Evolutionary conservation across 2,888 invertebrate genomes (phyloP), one percentile per base, ranked within the genome.

Genomic region (Ophion ellenae): DNA sequence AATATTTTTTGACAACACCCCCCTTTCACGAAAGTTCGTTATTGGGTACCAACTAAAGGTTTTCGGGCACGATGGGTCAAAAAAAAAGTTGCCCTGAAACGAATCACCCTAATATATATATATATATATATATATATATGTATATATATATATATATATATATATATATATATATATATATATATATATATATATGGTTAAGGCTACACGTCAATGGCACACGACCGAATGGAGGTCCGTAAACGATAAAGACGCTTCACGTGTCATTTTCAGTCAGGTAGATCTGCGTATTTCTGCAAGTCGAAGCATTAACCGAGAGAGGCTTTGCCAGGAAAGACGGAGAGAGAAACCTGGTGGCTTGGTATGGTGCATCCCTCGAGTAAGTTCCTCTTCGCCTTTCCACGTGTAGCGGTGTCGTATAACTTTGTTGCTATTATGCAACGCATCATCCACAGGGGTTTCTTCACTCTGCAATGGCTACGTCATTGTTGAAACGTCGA

Each of bases 191-290:
- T 24, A 24, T 24, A 24, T 24, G 14, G 47, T 64, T 69, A n/a
- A 45, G 14, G 24, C 53, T 28, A 17, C 24, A 28, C 40, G 17
- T 82, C 76, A 70, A 82, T 82, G 77, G 32, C 24, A 77, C 14
- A 82, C 64, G 79, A 80, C 75, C 66, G 70, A 75, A 84, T 70
- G 57, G 57, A 74, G 45, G n/a, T 28, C 45, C 53, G 28, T 69
- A 24, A 45, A 63, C 70, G 75, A 80, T 84, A 71, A 59, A 71
- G 70, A 74, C 32, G 70, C 64, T 80, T 80, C 53, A 64, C 57
- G 61, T 64, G 63, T 79, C 40, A 47, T 76, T 59, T 61, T 70
- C 53, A 32, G 53, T 57, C 28, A 47, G 63, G 24, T 40, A 28
- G 59, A 57, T 59, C 47, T 79, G 67, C 24, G 76, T 66, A 80